These are phyloP conservation scores for Galago senegalensis DNA, from an alignment of 2,797 vertebrate genomes.

Conservation along the genomic window DNA sequence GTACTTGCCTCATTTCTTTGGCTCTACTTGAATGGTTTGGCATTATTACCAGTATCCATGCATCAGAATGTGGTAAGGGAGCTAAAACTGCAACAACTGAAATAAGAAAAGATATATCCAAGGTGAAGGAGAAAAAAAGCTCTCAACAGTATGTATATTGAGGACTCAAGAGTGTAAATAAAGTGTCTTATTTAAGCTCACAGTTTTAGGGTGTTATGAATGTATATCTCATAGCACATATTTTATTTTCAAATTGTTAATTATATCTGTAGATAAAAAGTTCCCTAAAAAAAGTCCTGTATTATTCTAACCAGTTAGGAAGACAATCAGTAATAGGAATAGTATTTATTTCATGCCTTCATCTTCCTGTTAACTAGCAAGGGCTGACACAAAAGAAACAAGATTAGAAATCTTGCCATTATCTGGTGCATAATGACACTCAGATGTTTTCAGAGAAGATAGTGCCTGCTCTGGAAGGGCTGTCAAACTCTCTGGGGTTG, in stretches of 20 bases:
- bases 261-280: neutral
- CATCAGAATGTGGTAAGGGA: constrained; percentile 45
- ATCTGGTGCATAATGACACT: constrained; percentile 9
- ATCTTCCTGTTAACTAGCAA: constrained; percentile 35
- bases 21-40: constrained; percentile 2
- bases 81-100: constrained; percentile 53
- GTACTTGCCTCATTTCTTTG: constrained; percentile 67
- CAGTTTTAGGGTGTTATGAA: constrained; percentile 30
- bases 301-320: constrained; percentile 48
- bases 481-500: neutral
- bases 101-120: constrained; percentile 46
- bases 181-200: constrained; percentile 44
- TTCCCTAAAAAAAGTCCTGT: neutral
- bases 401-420: constrained; percentile 45
- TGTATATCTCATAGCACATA: neutral
- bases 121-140: neutral
- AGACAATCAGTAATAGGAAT: constrained; percentile 59
- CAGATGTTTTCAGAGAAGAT: constrained; percentile 2
- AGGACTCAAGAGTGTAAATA: constrained; percentile 5
- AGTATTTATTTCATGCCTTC: constrained; percentile 37
- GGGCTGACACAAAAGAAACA: constrained; percentile 32
- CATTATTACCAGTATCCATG: neutral
- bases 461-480: constrained; percentile 16
- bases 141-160: neutral
- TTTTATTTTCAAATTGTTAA: constrained; percentile 62